These are phyloP conservation scores for Alviniconcha marisindica DNA, from an alignment of 1,140 invertebrate genomes.

Conservation along the genomic window DNA sequence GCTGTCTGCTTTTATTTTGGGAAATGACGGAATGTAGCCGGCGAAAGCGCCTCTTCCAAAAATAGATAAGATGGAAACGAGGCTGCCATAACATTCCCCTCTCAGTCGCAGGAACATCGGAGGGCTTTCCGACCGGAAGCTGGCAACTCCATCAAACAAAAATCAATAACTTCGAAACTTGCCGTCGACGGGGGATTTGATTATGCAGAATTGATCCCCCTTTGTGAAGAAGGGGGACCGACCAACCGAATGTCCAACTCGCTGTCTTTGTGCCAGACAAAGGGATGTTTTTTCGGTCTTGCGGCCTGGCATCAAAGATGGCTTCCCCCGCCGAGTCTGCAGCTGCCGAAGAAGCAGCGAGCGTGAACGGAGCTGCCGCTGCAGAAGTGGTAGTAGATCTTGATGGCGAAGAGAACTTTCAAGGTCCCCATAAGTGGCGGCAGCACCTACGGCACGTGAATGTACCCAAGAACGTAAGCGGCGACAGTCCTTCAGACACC, in stretches of 20 bases:
- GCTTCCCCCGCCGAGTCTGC: slow-evolving; percentile 43
- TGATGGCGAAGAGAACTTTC: slow-evolving; percentile 52
- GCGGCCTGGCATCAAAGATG: slow-evolving; percentile 49
- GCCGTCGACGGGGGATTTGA: slow-evolving; percentile 45
- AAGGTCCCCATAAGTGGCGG: slow-evolving; percentile 63
- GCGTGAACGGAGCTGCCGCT: slow-evolving; percentile 20
- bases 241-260: slow-evolving; percentile 48
- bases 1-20: slow-evolving; percentile 4
- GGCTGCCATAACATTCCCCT: slow-evolving; percentile 43
- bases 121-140: slow-evolving; percentile 53
- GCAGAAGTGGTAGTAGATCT: slow-evolving; percentile 42
- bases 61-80: slow-evolving; percentile 41
- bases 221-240: slow-evolving; percentile 36
- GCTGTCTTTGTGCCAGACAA: slow-evolving; percentile 44
- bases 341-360: slow-evolving; percentile 20
- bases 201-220: slow-evolving; percentile 47
- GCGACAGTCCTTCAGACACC: slow-evolving; percentile 33
- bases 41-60: slow-evolving; percentile 39
- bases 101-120: slow-evolving; percentile 40
- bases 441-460: slow-evolving; percentile 54
- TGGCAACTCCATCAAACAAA: slow-evolving; percentile 51
- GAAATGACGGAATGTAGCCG: slow-evolving; percentile 16
- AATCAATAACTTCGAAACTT: slow-evolving; percentile 42
- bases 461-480: slow-evolving; percentile 38
- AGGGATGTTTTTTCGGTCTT: slow-evolving; percentile 48